Percentiles rank a stretch among this genome's conserved stretches.
Conservation (phyloP, 2,113 vertebrate genomes). For the Atherinomorus stipes region DNA sequence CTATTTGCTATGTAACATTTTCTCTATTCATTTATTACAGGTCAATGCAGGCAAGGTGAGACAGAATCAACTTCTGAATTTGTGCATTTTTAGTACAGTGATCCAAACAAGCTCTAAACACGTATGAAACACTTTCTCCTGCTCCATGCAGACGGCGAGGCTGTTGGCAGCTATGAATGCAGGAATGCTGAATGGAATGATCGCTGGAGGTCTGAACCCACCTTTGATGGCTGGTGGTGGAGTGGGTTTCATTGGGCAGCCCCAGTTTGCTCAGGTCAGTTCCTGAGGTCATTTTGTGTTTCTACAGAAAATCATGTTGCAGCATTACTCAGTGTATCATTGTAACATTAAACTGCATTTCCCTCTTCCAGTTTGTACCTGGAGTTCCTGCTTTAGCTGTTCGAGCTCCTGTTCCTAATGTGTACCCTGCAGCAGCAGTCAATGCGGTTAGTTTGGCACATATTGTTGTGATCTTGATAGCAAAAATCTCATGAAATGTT, state of each 20-base stretch:
- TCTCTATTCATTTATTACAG: slow-evolving; percentile 52
- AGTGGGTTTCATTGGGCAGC: slow-evolving; percentile 59
- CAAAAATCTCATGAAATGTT: not conserved
- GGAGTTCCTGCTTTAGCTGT: slow-evolving; percentile 49
- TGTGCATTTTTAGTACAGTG: not conserved
- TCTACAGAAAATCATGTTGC: not conserved
- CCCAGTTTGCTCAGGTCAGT: slow-evolving; percentile 73
- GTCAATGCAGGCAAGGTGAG: slow-evolving; percentile 75
- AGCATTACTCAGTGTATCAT: not conserved
- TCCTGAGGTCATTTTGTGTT: not conserved
- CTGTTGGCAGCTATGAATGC: slow-evolving; percentile 64
- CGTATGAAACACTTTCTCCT: not conserved
- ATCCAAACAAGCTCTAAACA: not conserved
- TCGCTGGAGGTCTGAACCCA: slow-evolving; percentile 68
- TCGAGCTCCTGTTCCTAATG: slow-evolving; percentile 49
- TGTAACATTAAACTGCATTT: not conserved
- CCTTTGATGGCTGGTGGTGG: slow-evolving; percentile 46
- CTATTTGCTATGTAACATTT: slow-evolving; percentile 20
- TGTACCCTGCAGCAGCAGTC: slow-evolving; percentile 51
- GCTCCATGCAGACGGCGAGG: slow-evolving; percentile 56
- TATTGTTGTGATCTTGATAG: not conserved
- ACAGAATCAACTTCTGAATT: not conserved
- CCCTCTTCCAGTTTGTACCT: slow-evolving; percentile 59
- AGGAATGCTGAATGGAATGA: slow-evolving; percentile 40
- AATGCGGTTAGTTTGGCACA: slow-evolving; percentile 58